Evolutionary conservation across 2,797 vertebrate species (phyloP).

Genomic region (Martes flavigula): DNA sequence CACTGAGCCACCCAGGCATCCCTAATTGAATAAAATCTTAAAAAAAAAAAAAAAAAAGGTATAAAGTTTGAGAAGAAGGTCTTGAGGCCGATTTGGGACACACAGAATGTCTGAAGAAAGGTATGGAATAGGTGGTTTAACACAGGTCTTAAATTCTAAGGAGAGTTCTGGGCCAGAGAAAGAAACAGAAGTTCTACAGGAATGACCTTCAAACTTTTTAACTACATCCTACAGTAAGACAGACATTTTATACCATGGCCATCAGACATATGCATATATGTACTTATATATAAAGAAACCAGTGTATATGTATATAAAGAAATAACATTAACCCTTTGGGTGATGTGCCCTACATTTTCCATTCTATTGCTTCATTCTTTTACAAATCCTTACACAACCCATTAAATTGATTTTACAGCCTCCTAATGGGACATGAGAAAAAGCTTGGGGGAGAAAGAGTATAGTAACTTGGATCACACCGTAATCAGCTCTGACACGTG

Average conservation of each 20-base stretch:
- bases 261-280: not conserved
- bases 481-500: not conserved
- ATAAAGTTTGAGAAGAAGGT: not conserved
- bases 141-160: not conserved
- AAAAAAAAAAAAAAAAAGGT: not conserved
- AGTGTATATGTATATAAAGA: not conserved
- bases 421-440: not conserved
- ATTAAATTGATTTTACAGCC: not conserved
- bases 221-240: not conserved
- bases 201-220: not conserved
- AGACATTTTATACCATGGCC: not conserved
- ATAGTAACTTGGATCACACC: not conserved
- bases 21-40: not conserved
- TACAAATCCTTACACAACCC: not conserved
- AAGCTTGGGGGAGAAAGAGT: not conserved
- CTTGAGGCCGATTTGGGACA: not conserved
- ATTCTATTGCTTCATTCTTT: not conserved
- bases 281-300: not conserved
- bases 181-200: not conserved
- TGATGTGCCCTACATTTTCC: not conserved
- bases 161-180: not conserved
- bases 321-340: not conserved
- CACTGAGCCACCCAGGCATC: no score
- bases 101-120: not conserved
- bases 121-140: not conserved